Percentiles rank a stretch among this genome's conserved stretches.
Conservation (phyloP, 2,797 vertebrate species). For the Pyrrhura leucotis region DNA sequence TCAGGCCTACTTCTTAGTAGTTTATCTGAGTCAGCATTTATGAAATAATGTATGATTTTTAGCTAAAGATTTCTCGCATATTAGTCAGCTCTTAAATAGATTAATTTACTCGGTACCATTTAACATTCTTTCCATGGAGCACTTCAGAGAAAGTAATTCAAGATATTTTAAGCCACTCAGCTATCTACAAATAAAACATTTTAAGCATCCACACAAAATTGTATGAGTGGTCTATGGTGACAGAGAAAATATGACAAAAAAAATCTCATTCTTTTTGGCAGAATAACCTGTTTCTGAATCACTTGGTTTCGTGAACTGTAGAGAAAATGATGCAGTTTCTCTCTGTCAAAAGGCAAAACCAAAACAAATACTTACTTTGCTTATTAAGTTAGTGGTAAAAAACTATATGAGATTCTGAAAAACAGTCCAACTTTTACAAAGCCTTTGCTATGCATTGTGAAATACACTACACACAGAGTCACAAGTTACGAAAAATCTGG, state of each 20-base stretch:
- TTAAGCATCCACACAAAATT: background rate
- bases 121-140: background rate
- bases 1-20: background rate
- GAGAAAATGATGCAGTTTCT: background rate
- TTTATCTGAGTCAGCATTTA: background rate
- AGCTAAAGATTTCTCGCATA: background rate
- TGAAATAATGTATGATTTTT: slow-evolving; percentile 1
- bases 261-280: background rate
- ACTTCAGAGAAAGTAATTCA: background rate
- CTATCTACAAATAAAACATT: background rate
- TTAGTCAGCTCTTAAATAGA: background rate
- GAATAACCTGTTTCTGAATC: background rate
- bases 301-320: background rate
- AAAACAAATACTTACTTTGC: background rate
- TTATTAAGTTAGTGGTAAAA: background rate
- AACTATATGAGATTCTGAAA: background rate
- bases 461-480: background rate
- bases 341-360: background rate
- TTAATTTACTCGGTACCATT: background rate
- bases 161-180: background rate
- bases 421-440: background rate
- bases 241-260: background rate
- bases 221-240: background rate
- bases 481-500: background rate
- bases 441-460: background rate